These are phyloP conservation scores for Metopia argyrocephala DNA, from an alignment of 2,888 invertebrate species.

Conservation along the genomic window DNA sequence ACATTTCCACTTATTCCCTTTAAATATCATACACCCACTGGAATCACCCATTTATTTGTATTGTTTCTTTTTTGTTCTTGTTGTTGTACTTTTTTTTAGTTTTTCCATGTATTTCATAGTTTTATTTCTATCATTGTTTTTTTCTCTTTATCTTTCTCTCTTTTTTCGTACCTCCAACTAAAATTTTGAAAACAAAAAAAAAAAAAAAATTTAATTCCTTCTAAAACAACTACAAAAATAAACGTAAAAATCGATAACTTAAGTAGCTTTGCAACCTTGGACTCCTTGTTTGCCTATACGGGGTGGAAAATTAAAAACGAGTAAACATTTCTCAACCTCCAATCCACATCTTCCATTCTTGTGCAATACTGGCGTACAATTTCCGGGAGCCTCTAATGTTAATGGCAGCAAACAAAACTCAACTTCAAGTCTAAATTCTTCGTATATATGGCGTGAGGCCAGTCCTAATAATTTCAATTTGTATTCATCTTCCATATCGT, in stretches of 20 bases:
- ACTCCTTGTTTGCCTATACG: conserved; percentile 79
- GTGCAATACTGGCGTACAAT: conserved; percentile 69
- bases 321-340: conserved; percentile 79
- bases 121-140: conserved; percentile 65
- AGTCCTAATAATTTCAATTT: conserved; percentile 79
- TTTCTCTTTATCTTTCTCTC: conserved; percentile 64
- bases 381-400: conserved; percentile 65
- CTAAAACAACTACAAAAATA: conserved; percentile 1
- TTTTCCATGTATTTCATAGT: conserved; percentile 51
- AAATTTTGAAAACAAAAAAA: conserved; percentile 20
- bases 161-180: conserved; percentile 64
- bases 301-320: conserved; percentile 78
- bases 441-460: conserved; percentile 79
- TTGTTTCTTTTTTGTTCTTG: conserved; percentile 17
- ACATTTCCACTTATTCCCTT: conserved; percentile 10
- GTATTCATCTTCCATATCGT: conserved; percentile 78
- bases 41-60: conserved; percentile 51
- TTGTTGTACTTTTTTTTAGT: conserved; percentile 50
- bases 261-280: conserved; percentile 78
- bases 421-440: conserved; percentile 77
- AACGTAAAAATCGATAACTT: conserved; percentile 26
- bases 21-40: neutral
- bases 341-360: conserved; percentile 79
- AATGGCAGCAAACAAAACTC: conserved; percentile 72
- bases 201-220: conserved; percentile 28